Evolutionary conservation across 2,113 vertebrate genomes (phyloP).

Genomic region (Orthonyx spaldingii): DNA sequence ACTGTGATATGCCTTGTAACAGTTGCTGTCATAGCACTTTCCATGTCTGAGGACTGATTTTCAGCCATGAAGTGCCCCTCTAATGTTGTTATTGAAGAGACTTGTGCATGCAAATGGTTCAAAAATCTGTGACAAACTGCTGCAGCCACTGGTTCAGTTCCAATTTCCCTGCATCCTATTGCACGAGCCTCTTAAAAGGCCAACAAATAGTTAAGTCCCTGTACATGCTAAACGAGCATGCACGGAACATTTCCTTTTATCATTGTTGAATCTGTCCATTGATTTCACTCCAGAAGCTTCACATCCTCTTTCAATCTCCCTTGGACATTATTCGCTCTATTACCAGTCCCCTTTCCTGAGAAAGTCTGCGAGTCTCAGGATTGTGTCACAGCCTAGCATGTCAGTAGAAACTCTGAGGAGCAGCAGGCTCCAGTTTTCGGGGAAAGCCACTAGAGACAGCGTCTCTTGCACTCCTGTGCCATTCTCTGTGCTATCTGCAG

Average conservation of each 20-base stretch:
- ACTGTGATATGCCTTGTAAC: not conserved
- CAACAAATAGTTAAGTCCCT: not conserved
- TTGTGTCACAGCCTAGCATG: not conserved
- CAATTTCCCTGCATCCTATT: not conserved
- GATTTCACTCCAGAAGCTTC: not conserved
- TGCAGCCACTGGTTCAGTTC: not conserved
- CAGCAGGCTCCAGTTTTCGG: not conserved
- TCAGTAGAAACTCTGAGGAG: not conserved
- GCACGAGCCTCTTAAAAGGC: not conserved
- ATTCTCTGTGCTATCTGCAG: not conserved
- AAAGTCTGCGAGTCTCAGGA: not conserved
- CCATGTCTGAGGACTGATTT: not conserved
- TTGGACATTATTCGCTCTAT: not conserved
- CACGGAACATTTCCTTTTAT: not conserved
- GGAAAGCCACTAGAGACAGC: not conserved
- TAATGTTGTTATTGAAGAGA: not conserved
- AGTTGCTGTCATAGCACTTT: not conserved
- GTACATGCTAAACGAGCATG: not conserved
- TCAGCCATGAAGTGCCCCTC: not conserved
- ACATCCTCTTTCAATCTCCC: not conserved
- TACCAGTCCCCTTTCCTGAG: not conserved
- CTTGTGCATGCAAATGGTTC: not conserved
- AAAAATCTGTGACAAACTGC: not conserved
- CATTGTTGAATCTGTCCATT: not conserved
- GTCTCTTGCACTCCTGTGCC: not conserved